A percentile compares a stretch with the other conserved stretches of the same genome.
phyloP scores from a whole-genome alignment of 1,140 invertebrate species.

The Varroa destructor region DNA sequence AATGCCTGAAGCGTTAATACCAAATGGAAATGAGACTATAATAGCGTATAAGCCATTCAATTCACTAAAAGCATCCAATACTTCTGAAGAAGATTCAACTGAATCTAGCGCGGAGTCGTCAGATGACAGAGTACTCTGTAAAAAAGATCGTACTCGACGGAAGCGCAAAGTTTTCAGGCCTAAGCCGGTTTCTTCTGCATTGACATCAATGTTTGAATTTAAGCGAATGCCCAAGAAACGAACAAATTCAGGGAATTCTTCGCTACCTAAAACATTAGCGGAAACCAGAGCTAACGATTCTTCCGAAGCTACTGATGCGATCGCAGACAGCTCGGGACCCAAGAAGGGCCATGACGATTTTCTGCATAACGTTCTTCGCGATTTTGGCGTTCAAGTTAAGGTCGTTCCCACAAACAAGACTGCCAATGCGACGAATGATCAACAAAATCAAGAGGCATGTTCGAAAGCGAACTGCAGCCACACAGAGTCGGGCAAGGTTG shows the following conservation, averaged over 20 bases:
- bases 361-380: conserved; percentile 7
- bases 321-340: not conserved
- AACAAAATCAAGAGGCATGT: too few relatives aligned
- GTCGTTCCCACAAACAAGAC: not conserved
- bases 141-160: conserved; percentile 7
- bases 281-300: conserved; percentile 2
- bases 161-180: conserved; percentile 12
- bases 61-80: too few relatives aligned
- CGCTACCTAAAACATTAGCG: conserved; percentile 1
- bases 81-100: too few relatives aligned
- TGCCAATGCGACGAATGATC: not conserved
- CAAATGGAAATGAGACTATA: too few relatives aligned
- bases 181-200: not conserved
- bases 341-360: not conserved
- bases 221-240: conserved; percentile 5
- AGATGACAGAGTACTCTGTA: not conserved
- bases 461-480: too few relatives aligned
- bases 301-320: not conserved
- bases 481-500: too few relatives aligned
- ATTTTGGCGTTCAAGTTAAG: conserved; percentile 15
- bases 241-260: not conserved
- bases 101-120: not conserved
- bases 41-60: too few relatives aligned
- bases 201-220: conserved; percentile 16
- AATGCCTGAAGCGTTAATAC: too few relatives aligned